phyloP scores from a whole-genome alignment of 2,797 vertebrate species.

The Streptopelia turtur region DNA sequence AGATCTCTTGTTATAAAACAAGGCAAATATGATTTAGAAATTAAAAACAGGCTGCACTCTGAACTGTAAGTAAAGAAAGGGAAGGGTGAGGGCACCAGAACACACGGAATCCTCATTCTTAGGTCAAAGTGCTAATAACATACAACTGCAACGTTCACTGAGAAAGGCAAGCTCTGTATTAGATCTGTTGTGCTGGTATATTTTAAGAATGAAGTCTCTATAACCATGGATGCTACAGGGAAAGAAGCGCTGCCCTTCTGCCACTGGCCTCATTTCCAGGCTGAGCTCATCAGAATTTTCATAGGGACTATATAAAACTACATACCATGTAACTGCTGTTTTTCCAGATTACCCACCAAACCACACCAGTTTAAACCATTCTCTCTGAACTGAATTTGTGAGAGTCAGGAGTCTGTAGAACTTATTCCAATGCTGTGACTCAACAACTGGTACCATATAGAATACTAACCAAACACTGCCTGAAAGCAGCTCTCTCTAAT shows the following conservation, averaged over 20 bases:
- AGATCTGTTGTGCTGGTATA: neutral
- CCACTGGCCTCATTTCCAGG: neutral
- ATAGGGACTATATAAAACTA: neutral
- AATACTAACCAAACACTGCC: neutral
- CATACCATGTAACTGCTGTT: neutral
- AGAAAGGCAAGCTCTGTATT: neutral
- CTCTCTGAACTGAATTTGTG: neutral
- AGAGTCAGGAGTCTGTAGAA: neutral
- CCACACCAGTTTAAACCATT: neutral
- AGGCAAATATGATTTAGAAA: neutral
- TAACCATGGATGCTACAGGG: neutral
- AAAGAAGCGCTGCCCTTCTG: neutral
- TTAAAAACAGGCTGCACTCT: neutral
- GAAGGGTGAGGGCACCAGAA: neutral
- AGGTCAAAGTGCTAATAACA: neutral
- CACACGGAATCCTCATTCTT: neutral
- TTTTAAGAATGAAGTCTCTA: neutral
- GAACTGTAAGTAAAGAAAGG: neutral
- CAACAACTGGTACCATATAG: neutral
- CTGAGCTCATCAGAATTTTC: neutral
- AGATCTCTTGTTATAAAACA: neutral
- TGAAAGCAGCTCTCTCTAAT: neutral
- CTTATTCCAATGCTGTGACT: neutral
- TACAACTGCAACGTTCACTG: neutral
- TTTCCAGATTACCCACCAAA: neutral